These are phyloP conservation scores for Perognathus longimembris DNA, from an alignment of 2,113 vertebrate species.

Conservation along the genomic window DNA sequence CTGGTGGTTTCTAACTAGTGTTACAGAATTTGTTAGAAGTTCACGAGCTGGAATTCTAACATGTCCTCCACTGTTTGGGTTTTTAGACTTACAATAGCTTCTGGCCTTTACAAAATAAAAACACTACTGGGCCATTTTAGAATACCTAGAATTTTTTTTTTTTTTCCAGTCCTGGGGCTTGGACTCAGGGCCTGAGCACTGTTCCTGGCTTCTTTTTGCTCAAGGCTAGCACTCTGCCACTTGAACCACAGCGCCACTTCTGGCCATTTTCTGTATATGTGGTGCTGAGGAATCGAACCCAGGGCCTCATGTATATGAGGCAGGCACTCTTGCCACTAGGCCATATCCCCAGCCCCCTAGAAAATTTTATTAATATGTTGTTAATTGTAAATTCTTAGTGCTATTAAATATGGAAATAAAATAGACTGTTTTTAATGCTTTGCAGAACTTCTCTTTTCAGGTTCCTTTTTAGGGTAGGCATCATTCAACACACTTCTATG, in stretches of 20 bases:
- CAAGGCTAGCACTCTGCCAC: too few relatives aligned
- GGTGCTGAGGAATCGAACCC: too few relatives aligned
- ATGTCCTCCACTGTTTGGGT: slow-evolving; percentile 80
- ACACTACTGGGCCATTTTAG: slow-evolving; percentile 85
- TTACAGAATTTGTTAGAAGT: slow-evolving; percentile 83
- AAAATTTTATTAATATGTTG: slow-evolving; percentile 86
- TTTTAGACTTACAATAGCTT: slow-evolving; percentile 83
- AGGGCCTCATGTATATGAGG: too few relatives aligned
- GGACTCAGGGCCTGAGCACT: too few relatives aligned
- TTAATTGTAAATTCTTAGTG: slow-evolving; percentile 84
- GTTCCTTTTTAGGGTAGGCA: slow-evolving; percentile 77
- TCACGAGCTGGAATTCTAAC: slow-evolving; percentile 80
- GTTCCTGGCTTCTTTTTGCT: too few relatives aligned
- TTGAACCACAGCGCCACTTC: too few relatives aligned
- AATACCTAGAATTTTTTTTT: too few relatives aligned
- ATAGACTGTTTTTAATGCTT: slow-evolving; percentile 58
- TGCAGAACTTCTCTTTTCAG: slow-evolving; percentile 70
- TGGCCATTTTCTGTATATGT: too few relatives aligned
- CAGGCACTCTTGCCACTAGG: too few relatives aligned
- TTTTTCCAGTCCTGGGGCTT: too few relatives aligned
- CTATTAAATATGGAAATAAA: slow-evolving; percentile 81
- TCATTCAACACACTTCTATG: slow-evolving; percentile 61
- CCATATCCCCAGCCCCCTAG: too few relatives aligned
- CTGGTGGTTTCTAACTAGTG: slow-evolving; percentile 80
- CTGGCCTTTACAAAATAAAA: slow-evolving; percentile 85